Evolutionary conservation across 2,797 vertebrate genomes (phyloP), one percentile per base, ranked within the genome.

Genomic region (Coregonus suidteri): DNA sequence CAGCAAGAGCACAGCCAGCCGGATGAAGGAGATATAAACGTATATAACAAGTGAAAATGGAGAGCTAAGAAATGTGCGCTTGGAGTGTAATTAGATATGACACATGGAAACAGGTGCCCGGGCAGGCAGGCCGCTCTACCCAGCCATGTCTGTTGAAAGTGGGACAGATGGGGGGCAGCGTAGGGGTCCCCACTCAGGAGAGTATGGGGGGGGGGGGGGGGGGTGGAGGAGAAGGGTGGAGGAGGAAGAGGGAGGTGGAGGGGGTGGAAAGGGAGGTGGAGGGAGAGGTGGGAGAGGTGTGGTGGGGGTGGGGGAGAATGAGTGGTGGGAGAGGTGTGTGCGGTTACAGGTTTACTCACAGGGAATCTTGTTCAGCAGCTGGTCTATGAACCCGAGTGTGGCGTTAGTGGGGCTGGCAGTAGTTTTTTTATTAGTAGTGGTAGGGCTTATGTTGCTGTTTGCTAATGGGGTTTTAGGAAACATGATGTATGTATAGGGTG

Each of bases 311-410:
- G 35, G 6, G 37, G 25, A 25, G 25, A 25, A 25, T 25, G 1
- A 37, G 25, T 25, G 25, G 25, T 41, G 37, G 37, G 7, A 9
- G 37, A 41, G 41, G 41, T 47, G 41, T 2, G 3, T 68, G 25
- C 25, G 11, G 25, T 62, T 62, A 62, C 20, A 1, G 3, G 15
- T 15, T n/a, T 87, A 97, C 96, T 97, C 84, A 98, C 97, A 6
- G 1, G 95, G 94, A 62, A 95, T 95, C 67, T 76, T 59, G 84
- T 94, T 75, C 3, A 95, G 30, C 37, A 96, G 82, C 79, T 88
- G 68, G 0, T 84, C 81, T 69, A 93, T 70, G 71, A 94, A 79
- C 41, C 76, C 75, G 0, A 88, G 75, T 1, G 0, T 77, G n/a
- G 82, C 83, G 18, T 82, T 71, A 0, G 80, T 84, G 59, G 82